Evolutionary conservation across 2,797 vertebrate genomes (phyloP), one percentile per base, ranked within the genome.

Genomic region (Urophycis tenuis): DNA sequence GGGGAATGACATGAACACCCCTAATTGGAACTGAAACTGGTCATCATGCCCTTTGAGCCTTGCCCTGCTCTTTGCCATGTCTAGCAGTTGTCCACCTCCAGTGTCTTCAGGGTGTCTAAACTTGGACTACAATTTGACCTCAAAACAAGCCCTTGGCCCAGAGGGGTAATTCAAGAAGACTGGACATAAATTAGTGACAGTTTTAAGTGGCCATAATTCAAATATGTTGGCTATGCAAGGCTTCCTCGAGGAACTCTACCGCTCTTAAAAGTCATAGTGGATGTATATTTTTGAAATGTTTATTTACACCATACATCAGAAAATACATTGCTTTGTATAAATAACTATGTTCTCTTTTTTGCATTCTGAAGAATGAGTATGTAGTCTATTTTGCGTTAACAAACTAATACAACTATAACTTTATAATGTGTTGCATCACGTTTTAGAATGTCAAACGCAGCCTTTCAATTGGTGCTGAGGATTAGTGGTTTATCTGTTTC

Each of bases 151-250:
- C 14, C 69, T 72, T 72, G 82, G 78, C 77, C 39, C 45, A 70
- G 75, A 81, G 80, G 49, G n/a, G 85, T 89, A 89, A 91, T 77
- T 75, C 78, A 85, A 90, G 87, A 87, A 84, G 71, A 67, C 74
- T 25, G 72, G 33, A 75, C 81, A 87, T 89, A 89, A 86, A 90
- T 91, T 88, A 90, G 83, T 82, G 75, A 79, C 81, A 82, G 30
- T 80, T 82, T 39, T 78, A 83, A 85, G 60, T 82, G 74, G 9
- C 35, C 74, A 80, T 17, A 73, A 82, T 81, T 75, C 60, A 79
- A 53, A 83, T 71, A 75, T 77, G n/a, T 9, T 71, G 67, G 12
- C 75, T 3, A 49, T 67, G 60, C 60, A 14, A 71, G 78, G 72
- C 25, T 14, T 74, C 30, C 15, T 31, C 41, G 19, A 49, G 15